phyloP scores from a whole-genome alignment of 2,797 vertebrate genomes.

The Caiman crocodilus region DNA sequence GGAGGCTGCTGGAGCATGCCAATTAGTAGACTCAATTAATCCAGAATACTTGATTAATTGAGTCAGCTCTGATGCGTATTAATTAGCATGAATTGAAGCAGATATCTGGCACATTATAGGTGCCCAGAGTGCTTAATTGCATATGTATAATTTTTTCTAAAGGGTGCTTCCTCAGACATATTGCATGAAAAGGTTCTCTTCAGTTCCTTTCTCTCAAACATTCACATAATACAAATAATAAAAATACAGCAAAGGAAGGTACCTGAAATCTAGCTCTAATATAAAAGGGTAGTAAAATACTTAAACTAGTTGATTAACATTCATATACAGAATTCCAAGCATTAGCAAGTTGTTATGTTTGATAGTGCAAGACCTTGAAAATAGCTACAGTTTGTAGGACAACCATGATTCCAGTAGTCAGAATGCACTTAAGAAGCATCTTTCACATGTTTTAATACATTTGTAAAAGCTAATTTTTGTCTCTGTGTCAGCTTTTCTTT shows the following conservation, averaged over 20 bases:
- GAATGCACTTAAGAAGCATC: not conserved
- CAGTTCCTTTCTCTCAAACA: no score
- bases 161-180: no score
- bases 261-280: not conserved
- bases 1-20: no score
- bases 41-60: no score
- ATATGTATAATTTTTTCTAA: no score
- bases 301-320: not conserved
- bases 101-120: no score
- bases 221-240: no score
- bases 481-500: not conserved
- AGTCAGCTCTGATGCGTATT: no score
- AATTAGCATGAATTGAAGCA: no score
- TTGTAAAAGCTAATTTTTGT: not conserved
- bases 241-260: not conserved
- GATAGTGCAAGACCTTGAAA: not conserved
- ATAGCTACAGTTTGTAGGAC: not conserved
- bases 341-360: not conserved
- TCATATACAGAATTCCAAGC: not conserved
- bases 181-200: no score
- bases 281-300: not conserved
- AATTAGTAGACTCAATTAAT: no score
- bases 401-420: not conserved
- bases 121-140: no score
- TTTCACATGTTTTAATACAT: fast-evolving